Percentiles rank a stretch among this genome's conserved stretches.
Conservation (phyloP, 53 echinoderm and acorn worm species). For the Holothuria leucospilota region DNA sequence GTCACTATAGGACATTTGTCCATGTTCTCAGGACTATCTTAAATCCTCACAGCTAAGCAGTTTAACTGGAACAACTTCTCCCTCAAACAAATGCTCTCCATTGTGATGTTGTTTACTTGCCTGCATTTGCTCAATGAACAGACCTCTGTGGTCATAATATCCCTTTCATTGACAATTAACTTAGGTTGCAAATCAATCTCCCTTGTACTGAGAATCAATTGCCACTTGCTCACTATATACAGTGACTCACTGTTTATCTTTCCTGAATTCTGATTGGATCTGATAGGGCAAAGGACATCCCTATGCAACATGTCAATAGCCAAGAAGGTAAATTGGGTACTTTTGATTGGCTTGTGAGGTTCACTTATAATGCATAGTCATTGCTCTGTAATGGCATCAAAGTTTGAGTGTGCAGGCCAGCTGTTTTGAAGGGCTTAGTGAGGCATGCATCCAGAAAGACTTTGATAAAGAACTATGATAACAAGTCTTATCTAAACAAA, state of each 20-base stretch:
- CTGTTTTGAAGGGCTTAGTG: conserved; percentile 8
- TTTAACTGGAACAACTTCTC: too few species aligned
- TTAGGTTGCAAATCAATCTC: conserved; percentile 26
- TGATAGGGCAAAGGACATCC: neutral
- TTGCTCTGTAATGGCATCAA: neutral
- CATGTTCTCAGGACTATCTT: too few species aligned
- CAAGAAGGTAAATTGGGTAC: neutral
- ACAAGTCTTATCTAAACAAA: conserved; percentile 42
- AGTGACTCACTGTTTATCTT: conserved; percentile 44
- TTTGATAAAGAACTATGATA: conserved; percentile 22
- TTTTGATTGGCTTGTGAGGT: conserved; percentile 6
- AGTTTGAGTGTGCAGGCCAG: conserved; percentile 2
- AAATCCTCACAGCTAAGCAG: too few species aligned
- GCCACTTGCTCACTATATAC: neutral
- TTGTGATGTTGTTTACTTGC: too few species aligned
- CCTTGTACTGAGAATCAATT: too few species aligned
- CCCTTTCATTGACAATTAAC: conserved; percentile 11
- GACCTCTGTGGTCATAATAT: neutral
- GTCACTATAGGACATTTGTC: too few species aligned
- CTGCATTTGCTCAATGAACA: too few species aligned
- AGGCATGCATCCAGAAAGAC: conserved; percentile 14
- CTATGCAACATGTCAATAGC: neutral
- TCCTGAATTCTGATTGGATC: neutral
- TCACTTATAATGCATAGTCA: neutral
- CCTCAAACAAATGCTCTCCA: too few species aligned